phyloP scores from a whole-genome alignment of 1,140 invertebrate genomes.

The Ephestia elutella region DNA sequence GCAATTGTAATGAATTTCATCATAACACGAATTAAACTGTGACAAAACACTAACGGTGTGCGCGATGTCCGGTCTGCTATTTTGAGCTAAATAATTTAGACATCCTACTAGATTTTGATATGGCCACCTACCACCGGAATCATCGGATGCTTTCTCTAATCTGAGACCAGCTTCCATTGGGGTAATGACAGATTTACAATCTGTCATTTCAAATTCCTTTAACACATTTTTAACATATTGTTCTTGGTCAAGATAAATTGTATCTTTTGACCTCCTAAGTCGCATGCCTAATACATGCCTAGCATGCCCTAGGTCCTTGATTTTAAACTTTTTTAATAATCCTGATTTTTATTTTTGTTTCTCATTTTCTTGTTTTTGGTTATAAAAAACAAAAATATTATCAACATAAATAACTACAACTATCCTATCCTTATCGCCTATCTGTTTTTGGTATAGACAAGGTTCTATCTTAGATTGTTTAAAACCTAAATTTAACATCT shows the following conservation, averaged over 20 bases:
- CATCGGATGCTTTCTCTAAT: no score
- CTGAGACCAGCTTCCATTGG: no score
- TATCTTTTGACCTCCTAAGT: not conserved
- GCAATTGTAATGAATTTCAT: slow-evolving; percentile 2
- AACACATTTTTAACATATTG: no score
- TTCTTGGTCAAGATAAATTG: not conserved
- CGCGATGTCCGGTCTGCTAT: slow-evolving; percentile 62
- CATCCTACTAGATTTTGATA: not conserved
- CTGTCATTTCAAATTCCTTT: no score
- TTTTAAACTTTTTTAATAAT: slow-evolving; percentile 2
- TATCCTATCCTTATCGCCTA: slow-evolving; percentile 1
- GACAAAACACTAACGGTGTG: slow-evolving; percentile 44
- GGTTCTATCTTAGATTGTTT: slow-evolving; percentile 11
- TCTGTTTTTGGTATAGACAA: slow-evolving; percentile 9
- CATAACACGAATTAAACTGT: slow-evolving; percentile 10
- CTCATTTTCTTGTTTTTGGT: not conserved
- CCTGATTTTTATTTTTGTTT: not conserved
- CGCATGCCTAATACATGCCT: slow-evolving; percentile 9
- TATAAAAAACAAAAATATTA: slow-evolving; percentile 8
- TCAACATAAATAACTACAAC: slow-evolving; percentile 10
- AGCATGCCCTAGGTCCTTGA: slow-evolving; percentile 4
- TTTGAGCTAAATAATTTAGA: slow-evolving; percentile 59
- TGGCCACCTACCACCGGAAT: no score
- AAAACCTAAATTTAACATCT: slow-evolving; percentile 13
- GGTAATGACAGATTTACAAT: no score